Evolutionary conservation across 2,888 invertebrate species (phyloP), one percentile per base, ranked within the genome.

Genomic region (Nipponacmea schrenckii): DNA sequence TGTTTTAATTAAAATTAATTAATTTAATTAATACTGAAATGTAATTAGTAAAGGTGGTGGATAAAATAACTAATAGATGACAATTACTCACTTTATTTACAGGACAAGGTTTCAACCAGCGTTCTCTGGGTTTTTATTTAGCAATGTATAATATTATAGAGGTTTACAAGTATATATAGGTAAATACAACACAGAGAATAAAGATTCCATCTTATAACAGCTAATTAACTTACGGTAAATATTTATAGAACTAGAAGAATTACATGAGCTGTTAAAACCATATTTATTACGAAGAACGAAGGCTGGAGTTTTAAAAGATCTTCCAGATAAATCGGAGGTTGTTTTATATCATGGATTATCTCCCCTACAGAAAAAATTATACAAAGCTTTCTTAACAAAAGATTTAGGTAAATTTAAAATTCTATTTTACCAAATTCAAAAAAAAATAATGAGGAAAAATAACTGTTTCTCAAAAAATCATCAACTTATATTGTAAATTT

Each of bases 271-370:
- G 26, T 75, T 89, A 64, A 76, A 83, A 65, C 86, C 87, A n/a
- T 89, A 86, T 74, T 79, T 90, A 45, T 75, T 90, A 70, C 79
- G 89, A 17, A 77, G 90, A 62, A 85, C 87, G 5, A 90, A 90
- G 79, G 79, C 82, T 0, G 83, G 83, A 24, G 89, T 89, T 12
- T 73, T 87, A 7, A 78, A 81, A 73, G 86, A 88, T 73, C 78
- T 89, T 26, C 90, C 89, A 1, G 75, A 79, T 46, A 88, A 86
- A 71, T 79, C 83, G 10, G 89, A 90, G 78, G 83, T 89, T 12
- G 78, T 89, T 24, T 76, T 90, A 15, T 89, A 85, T 74, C 90
- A 90, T 76, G 87, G 88, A 7, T 76, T 90, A 69, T 85, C 89
- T 2, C 79, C 82, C 24, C 74, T 89, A 27, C 90, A 90, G 83